Conservation (phyloP, 2,797 vertebrate genomes). For the Denticeps clupeoides region DNA sequence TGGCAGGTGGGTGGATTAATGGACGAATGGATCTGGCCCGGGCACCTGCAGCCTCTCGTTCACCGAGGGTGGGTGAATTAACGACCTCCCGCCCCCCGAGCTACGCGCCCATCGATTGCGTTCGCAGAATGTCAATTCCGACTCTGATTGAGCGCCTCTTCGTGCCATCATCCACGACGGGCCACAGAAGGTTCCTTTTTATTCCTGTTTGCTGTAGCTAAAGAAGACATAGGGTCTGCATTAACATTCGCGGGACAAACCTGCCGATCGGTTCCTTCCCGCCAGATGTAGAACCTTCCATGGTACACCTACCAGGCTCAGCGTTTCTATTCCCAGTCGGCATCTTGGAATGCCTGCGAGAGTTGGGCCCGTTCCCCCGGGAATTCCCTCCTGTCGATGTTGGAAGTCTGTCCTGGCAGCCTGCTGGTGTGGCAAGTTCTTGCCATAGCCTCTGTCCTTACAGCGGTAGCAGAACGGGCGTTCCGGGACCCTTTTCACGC, state of each 20-base stretch:
- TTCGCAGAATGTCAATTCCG: slow-evolving; percentile 23
- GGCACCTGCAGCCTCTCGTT: not conserved
- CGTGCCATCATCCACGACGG: slow-evolving; percentile 18
- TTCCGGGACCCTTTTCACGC: not conserved
- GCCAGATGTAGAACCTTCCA: no score
- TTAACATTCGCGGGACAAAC: slow-evolving; percentile 3
- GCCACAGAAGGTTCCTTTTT: slow-evolving; percentile 14
- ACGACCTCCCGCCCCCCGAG: not conserved
- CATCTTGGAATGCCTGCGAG: no score
- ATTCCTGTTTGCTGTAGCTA: slow-evolving; percentile 19
- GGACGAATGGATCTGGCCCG: slow-evolving; percentile 2
- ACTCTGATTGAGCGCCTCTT: slow-evolving; percentile 21
- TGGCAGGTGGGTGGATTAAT: slow-evolving; percentile 16
- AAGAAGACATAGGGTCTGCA: slow-evolving; percentile 17
- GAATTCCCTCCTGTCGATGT: no score
- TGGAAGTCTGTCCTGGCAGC: no score
- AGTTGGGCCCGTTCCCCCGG: no score
- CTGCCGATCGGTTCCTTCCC: not conserved
- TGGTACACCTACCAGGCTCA: no score
- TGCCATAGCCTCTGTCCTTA: not conserved
- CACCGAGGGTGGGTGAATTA: slow-evolving; percentile 12
- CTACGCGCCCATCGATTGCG: slow-evolving; percentile 21
- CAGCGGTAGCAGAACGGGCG: not conserved
- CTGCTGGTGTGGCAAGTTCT: no score
- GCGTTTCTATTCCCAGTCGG: no score